These are phyloP conservation scores for Ammodramus savannarum DNA, from an alignment of 2,113 vertebrate species.

Conservation along the genomic window DNA sequence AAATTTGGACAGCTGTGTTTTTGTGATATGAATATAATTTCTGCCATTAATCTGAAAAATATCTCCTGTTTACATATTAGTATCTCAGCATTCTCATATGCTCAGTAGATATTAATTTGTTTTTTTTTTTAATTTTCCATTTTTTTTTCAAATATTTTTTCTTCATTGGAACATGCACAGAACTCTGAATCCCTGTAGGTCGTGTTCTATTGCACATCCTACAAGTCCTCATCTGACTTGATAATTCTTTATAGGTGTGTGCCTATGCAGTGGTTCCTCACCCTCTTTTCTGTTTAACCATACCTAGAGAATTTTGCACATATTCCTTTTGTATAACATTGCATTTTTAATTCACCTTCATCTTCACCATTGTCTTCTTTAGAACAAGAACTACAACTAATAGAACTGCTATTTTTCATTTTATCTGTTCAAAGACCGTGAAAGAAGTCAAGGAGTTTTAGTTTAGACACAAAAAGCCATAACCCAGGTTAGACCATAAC, in stretches of 20 bases:
- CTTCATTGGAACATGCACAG: not conserved
- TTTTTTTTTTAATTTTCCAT: not conserved
- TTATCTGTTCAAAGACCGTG: not conserved
- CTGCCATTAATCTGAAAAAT: not conserved
- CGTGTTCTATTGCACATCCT: accelerated
- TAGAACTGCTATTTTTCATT: not conserved
- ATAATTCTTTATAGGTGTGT: not conserved
- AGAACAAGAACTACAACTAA: not conserved
- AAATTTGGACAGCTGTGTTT: not conserved
- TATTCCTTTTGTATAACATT: not conserved
- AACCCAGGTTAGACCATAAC: not conserved
- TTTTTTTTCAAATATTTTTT: not conserved
- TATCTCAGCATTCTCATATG: not conserved
- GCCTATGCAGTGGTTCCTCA: not conserved
- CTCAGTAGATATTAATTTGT: not conserved
- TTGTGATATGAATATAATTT: not conserved
- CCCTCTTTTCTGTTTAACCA: not conserved
- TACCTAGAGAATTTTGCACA: not conserved
- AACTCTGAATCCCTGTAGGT: not conserved
- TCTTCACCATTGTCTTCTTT: not conserved
- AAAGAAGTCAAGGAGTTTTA: not conserved
- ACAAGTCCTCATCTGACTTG: not conserved
- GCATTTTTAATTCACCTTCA: not conserved
- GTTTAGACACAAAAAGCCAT: not conserved
- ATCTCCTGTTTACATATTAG: not conserved